Evolutionary conservation across 2,113 vertebrate genomes (phyloP).

Genomic region (Rhinoptilus africanus): DNA sequence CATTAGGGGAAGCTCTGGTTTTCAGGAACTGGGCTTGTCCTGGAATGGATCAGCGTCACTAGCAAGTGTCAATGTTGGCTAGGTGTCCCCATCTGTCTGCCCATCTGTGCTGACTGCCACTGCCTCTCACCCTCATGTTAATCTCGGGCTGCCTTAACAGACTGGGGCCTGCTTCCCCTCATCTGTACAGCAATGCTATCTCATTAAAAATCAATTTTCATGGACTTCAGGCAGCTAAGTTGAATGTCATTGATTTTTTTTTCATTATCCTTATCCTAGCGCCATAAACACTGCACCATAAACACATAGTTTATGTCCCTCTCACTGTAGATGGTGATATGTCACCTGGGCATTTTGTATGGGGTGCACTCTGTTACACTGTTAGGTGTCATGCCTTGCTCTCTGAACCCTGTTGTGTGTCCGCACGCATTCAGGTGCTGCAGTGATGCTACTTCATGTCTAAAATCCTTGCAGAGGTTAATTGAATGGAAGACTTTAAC

Average conservation of each 20-base stretch:
- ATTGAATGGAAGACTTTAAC: not conserved
- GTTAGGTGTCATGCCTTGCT: fast-evolving
- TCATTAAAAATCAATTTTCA: not conserved
- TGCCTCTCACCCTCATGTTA: fast-evolving
- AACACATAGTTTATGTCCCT: too few relatives aligned
- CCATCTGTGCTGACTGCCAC: not conserved
- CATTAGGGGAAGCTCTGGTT: not conserved
- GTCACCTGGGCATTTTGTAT: not conserved
- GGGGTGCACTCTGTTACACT: fast-evolving
- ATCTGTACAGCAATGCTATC: too few relatives aligned
- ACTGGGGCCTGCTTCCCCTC: not conserved
- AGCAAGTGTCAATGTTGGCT: too few relatives aligned
- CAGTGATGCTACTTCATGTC: not conserved
- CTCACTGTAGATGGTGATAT: too few relatives aligned
- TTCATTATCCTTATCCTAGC: not conserved
- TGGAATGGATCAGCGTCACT: not conserved
- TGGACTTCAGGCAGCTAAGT: not conserved
- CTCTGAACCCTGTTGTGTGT: not conserved
- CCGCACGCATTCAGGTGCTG: not conserved
- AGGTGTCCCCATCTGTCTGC: not conserved
- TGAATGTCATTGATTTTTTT: not conserved
- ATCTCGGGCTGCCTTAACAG: not conserved
- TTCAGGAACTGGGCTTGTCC: not conserved
- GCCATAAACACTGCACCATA: not conserved
- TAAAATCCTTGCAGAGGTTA: not conserved